phyloP scores from a whole-genome alignment of 2,888 invertebrate species.

The Mellilla xanthometata region DNA sequence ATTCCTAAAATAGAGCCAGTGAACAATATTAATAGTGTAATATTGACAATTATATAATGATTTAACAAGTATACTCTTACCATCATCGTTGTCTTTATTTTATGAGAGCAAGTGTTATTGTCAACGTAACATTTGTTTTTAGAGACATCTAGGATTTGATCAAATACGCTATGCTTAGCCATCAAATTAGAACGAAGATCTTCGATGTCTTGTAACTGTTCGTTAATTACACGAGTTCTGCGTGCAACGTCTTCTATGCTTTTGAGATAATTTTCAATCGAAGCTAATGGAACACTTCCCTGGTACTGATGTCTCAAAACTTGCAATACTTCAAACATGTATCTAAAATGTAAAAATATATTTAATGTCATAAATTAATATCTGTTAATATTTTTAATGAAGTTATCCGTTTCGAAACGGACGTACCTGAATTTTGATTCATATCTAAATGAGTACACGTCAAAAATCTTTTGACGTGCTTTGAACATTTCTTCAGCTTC shows the following conservation, averaged over 20 bases:
- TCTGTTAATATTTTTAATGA: not conserved
- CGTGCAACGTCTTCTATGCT: slow-evolving; percentile 54
- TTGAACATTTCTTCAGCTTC: slow-evolving; percentile 66
- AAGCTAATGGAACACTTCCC: slow-evolving; percentile 60
- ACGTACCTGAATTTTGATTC: slow-evolving; percentile 71
- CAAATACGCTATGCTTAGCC: slow-evolving; percentile 62
- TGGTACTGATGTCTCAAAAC: slow-evolving; percentile 68
- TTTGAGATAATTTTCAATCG: slow-evolving; percentile 63
- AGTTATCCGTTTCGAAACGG: too few species aligned
- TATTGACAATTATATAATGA: not conserved
- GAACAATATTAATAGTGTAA: not conserved
- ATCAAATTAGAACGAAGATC: slow-evolving; percentile 58
- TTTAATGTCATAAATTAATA: not conserved
- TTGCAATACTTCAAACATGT: slow-evolving; percentile 64
- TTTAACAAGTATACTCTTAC: slow-evolving; percentile 36
- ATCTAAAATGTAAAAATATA: slow-evolving; percentile 45
- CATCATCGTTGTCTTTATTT: slow-evolving; percentile 54
- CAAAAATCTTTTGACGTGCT: slow-evolving; percentile 65
- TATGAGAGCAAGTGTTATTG: slow-evolving; percentile 60
- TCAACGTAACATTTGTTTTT: slow-evolving; percentile 58
- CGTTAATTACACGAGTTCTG: slow-evolving; percentile 52
- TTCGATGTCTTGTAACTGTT: slow-evolving; percentile 65
- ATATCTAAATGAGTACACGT: slow-evolving; percentile 60
- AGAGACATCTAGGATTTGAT: slow-evolving; percentile 61
- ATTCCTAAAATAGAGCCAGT: slow-evolving; percentile 45